Evolutionary conservation across 2,888 invertebrate genomes (phyloP).

Genomic region (Autographa pulchrina): DNA sequence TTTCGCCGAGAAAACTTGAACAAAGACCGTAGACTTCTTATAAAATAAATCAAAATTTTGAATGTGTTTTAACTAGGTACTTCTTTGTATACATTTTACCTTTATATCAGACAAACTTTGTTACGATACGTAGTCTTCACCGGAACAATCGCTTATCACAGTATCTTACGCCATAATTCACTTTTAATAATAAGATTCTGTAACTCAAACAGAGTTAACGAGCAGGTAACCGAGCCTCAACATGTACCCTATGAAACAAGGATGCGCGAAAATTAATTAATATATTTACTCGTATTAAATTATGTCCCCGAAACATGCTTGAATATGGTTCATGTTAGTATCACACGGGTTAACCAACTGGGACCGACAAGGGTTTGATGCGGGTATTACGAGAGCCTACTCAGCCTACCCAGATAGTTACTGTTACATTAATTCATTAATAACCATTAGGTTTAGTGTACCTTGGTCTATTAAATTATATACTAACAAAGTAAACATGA

Average conservation of each 20-base stretch:
- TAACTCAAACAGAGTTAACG: not conserved
- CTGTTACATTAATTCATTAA: conserved; percentile 44
- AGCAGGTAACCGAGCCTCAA: not conserved
- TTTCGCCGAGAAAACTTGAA: too few relatives aligned
- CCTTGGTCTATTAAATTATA: conserved; percentile 34
- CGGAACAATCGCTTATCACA: not conserved
- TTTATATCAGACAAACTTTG: too few relatives aligned
- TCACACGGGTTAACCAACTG: conserved; percentile 56
- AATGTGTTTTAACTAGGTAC: too few relatives aligned
- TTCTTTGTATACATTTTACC: too few relatives aligned
- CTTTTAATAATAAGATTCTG: not conserved
- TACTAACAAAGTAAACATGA: not conserved
- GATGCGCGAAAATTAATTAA: conserved; percentile 30
- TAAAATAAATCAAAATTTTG: too few relatives aligned
- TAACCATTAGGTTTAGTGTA: conserved; percentile 35
- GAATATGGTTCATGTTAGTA: conserved; percentile 22
- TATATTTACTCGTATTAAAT: conserved; percentile 41
- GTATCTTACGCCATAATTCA: conserved; percentile 8
- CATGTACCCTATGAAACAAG: not conserved
- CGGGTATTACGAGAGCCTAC: conserved; percentile 58
- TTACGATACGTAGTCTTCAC: not conserved
- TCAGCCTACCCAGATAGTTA: conserved; percentile 18
- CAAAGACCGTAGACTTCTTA: too few relatives aligned
- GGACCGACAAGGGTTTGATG: conserved; percentile 72
- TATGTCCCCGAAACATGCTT: conserved; percentile 34